phyloP scores from a whole-genome alignment of 2,113 vertebrate genomes.

The Chascanopsetta lugubris region DNA sequence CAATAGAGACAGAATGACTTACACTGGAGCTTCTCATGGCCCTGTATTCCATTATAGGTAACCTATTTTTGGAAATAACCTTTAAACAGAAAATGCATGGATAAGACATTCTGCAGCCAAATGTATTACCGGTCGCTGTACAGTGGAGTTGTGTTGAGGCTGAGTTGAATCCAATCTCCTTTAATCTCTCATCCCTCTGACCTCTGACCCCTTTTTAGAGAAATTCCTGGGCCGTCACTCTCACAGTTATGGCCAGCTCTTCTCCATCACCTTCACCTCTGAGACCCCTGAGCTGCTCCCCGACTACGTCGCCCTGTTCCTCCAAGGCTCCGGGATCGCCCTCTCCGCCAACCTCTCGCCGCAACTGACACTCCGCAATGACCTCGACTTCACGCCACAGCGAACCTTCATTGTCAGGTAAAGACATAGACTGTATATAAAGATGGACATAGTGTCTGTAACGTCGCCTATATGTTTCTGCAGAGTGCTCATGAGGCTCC shows the following conservation, averaged over 20 bases:
- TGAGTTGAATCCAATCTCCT: neutral
- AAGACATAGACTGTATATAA: too few species aligned
- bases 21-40: too few species aligned
- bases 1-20: too few species aligned
- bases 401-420: constrained; percentile 79
- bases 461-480: too few species aligned
- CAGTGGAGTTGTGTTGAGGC: neutral
- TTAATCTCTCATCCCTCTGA: constrained; percentile 23
- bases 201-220: constrained; percentile 70
- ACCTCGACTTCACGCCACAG: constrained; percentile 8
- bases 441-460: too few species aligned
- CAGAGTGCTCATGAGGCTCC: too few species aligned
- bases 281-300: constrained; percentile 65
- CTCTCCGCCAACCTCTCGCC: constrained; percentile 67
- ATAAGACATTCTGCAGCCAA: too few species aligned
- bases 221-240: constrained; percentile 87
- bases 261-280: constrained; percentile 81
- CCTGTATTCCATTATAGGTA: too few species aligned
- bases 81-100: too few species aligned
- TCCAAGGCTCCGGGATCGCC: constrained; percentile 83
- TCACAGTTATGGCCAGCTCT: constrained; percentile 87
- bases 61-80: too few species aligned
- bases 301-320: constrained; percentile 71
- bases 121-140: too few species aligned
- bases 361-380: neutral